phyloP scores from a whole-genome alignment of 2,888 invertebrate genomes.

The Tortricodes alternella region DNA sequence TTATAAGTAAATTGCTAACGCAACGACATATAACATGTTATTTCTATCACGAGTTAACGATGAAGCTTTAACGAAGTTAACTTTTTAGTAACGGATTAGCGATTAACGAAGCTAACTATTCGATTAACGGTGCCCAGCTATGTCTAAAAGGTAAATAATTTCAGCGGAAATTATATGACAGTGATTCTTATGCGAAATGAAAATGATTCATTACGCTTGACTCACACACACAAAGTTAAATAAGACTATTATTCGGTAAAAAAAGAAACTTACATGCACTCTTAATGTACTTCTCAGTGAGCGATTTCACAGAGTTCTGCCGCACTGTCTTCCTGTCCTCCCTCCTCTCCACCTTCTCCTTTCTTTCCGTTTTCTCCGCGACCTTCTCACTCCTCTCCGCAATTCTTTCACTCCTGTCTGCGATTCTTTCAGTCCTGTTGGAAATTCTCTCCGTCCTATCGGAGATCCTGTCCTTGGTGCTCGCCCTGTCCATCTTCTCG shows the following conservation, averaged over 20 bases:
- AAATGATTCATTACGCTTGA: too few relatives aligned
- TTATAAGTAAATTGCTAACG: too few relatives aligned
- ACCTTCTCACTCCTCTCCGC: conserved; percentile 18
- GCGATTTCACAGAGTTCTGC: conserved; percentile 89
- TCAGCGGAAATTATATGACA: too few relatives aligned
- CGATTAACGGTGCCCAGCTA: too few relatives aligned
- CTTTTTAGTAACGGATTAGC: too few relatives aligned
- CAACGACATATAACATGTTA: too few relatives aligned
- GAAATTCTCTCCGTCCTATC: conserved; percentile 14
- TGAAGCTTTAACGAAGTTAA: too few relatives aligned
- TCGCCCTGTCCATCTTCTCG: conserved; percentile 27
- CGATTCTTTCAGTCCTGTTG: conserved; percentile 21
- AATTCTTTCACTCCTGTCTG: conserved; percentile 31
- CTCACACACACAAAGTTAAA: neutral
- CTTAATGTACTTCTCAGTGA: conserved; percentile 91
- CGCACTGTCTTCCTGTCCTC: conserved; percentile 79
- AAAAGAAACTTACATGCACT: conserved; percentile 77
- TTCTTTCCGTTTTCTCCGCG: conserved; percentile 23
- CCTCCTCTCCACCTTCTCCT: conserved; percentile 48
- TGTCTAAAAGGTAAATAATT: too few relatives aligned
- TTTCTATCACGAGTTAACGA: too few relatives aligned
- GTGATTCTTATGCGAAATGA: too few relatives aligned
- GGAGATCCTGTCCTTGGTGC: conserved; percentile 29
- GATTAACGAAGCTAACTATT: too few relatives aligned
- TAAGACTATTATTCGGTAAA: neutral